Conservation (phyloP, 2,113 vertebrate species). For the Lycocorax pyrrhopterus region DNA sequence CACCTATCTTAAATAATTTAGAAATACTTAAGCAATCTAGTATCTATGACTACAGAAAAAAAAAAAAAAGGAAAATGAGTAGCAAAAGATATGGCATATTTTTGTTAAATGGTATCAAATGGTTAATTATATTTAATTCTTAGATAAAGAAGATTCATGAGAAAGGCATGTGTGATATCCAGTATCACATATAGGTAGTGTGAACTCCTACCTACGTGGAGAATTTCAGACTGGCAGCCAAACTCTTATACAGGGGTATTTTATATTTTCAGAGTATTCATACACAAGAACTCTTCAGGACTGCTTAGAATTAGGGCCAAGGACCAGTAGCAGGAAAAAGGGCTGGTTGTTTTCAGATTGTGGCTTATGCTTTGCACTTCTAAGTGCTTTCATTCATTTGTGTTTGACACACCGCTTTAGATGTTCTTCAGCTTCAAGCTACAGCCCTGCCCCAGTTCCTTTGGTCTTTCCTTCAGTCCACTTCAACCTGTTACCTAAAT, state of each 20-base stretch:
- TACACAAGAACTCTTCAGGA: neutral
- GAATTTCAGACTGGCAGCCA: neutral
- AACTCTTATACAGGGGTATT: neutral
- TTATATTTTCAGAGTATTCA: neutral
- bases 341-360: neutral
- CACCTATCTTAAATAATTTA: neutral
- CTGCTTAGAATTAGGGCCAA: neutral
- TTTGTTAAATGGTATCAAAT: neutral
- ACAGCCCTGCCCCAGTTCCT: neutral
- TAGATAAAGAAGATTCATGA: neutral
- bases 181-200: accelerated
- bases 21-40: neutral
- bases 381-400: neutral
- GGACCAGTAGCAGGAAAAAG: neutral
- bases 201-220: neutral
- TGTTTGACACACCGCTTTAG: neutral
- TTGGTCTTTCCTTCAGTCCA: neutral
- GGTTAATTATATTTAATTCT: neutral
- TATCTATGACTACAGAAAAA: neutral
- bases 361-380: neutral
- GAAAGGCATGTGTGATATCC: neutral
- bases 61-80: neutral
- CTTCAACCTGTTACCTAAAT: neutral
- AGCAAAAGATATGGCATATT: neutral
- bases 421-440: neutral